Conservation (phyloP, 2,113 vertebrate species). For the Cyphomyrus plagiostoma region DNA sequence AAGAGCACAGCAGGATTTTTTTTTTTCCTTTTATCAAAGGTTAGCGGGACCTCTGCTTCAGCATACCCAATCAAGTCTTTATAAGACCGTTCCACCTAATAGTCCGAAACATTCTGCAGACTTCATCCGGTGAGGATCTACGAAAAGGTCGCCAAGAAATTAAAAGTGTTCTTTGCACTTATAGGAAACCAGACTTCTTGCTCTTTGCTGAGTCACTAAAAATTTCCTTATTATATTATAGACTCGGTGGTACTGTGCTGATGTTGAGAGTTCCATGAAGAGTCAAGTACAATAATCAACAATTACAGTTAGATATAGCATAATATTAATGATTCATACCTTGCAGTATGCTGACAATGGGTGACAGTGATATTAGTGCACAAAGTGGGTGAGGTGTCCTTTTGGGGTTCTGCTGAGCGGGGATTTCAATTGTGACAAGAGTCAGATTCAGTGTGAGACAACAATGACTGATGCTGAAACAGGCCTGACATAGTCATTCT, state of each 20-base stretch:
- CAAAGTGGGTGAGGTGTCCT: not conserved
- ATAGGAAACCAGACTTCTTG: not conserved
- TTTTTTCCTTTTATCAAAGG: constrained; percentile 33
- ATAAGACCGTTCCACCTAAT: not conserved
- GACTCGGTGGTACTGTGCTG: not conserved
- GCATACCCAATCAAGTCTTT: constrained; percentile 44
- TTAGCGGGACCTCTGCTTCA: constrained; percentile 24
- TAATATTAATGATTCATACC: not conserved
- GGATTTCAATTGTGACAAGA: not conserved
- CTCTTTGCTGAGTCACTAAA: not conserved
- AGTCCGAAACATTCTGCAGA: not conserved
- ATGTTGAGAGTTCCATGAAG: not conserved
- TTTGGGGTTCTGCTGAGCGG: not conserved
- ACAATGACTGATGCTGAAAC: not conserved
- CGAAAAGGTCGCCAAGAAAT: not conserved
- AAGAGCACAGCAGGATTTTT: constrained; percentile 9
- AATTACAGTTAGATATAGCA: not conserved
- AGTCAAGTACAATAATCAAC: not conserved
- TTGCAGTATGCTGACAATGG: not conserved
- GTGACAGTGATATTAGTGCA: not conserved
- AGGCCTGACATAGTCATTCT: not conserved
- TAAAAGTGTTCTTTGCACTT: not conserved
- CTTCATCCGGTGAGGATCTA: not conserved
- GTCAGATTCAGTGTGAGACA: not conserved
- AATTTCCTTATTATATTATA: not conserved